phyloP scores from a whole-genome alignment of 2,888 invertebrate genomes.

The Caenorhabditis sp. region DNA sequence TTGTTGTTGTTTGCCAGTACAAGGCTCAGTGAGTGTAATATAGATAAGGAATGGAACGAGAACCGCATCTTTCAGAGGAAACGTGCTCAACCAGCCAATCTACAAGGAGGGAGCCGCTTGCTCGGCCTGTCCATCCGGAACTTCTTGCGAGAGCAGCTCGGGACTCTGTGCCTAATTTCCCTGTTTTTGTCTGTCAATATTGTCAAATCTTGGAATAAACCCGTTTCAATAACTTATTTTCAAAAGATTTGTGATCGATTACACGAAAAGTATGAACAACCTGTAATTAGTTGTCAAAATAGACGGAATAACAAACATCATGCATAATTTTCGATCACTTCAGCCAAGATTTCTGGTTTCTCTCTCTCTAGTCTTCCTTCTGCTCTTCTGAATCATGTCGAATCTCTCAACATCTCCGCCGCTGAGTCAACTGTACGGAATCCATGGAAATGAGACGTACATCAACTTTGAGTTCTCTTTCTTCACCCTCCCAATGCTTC shows the following conservation, averaged over 20 bases:
- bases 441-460: conserved; percentile 24
- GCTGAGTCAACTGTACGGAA: not conserved
- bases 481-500: conserved; percentile 12
- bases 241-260: no score
- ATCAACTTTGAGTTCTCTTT: conserved; percentile 19
- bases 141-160: conserved; percentile 20
- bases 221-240: no score
- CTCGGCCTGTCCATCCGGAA: conserved; percentile 35
- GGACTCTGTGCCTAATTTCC: conserved; percentile 34
- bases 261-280: no score
- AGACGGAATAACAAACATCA: no score
- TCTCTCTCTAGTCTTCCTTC: not conserved
- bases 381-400: not conserved
- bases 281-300: no score
- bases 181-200: conserved; percentile 6
- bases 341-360: no score
- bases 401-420: not conserved
- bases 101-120: conserved; percentile 33
- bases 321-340: no score
- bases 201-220: conserved; percentile 6
- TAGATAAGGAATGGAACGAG: no score
- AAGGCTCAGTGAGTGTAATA: conserved; percentile 17
- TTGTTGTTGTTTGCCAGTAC: conserved; percentile 37
- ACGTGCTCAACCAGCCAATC: conserved; percentile 26
- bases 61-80: conserved; percentile 51